Conservation (phyloP, 2,113 vertebrate species). For the Callocephalon fimbriatum region DNA sequence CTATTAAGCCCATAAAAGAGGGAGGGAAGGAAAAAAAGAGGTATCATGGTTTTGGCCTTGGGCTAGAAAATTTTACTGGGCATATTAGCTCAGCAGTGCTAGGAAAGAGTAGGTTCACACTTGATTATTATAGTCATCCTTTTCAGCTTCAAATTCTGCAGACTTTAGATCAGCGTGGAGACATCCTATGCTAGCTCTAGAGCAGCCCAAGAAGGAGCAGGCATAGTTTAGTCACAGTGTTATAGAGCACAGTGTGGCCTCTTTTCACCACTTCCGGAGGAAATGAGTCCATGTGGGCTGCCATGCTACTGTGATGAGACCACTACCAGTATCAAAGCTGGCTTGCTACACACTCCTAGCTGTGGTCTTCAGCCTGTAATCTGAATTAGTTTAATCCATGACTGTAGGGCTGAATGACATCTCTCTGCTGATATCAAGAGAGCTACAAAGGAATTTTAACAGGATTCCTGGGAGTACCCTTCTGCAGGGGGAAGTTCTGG, state of each 20-base stretch:
- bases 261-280: not conserved
- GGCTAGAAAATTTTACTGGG: not conserved
- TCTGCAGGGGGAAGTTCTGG: not conserved
- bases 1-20: not conserved
- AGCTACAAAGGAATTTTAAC: not conserved
- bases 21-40: not conserved
- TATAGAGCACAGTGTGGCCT: fast-evolving
- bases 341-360: not conserved
- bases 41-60: not conserved
- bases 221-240: not conserved
- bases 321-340: not conserved
- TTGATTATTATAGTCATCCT: not conserved
- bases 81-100: not conserved
- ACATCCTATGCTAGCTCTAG: not conserved
- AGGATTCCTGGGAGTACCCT: not conserved
- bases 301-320: not conserved
- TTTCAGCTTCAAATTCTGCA: not conserved
- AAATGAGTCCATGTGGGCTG: not conserved
- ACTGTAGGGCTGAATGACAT: not conserved
- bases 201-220: not conserved
- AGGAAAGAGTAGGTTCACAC: not conserved
- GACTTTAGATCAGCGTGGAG: not conserved
- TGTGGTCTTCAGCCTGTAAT: not conserved
- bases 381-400: not conserved
- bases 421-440: not conserved